These are phyloP conservation scores for Stylophora pistillata DNA, from an alignment of 64 coral and sea anemone genomes.

Conservation along the genomic window DNA sequence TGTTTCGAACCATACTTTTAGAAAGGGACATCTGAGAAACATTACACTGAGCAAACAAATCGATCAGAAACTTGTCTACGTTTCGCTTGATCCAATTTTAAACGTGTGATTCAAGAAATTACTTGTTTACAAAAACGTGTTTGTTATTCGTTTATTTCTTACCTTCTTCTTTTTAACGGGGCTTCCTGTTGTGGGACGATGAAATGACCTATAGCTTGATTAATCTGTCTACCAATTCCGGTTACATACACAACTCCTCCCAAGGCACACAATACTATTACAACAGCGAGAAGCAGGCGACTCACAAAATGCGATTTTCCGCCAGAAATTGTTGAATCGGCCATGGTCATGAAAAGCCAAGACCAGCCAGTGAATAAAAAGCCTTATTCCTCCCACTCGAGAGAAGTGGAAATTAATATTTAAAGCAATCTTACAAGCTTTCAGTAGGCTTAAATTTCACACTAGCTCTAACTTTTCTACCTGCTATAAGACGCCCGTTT, in stretches of 20 bases:
- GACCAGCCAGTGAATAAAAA: too few relatives aligned
- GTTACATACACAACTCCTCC: conserved; percentile 2
- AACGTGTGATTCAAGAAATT: too few relatives aligned
- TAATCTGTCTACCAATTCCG: background rate
- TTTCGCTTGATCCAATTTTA: too few relatives aligned
- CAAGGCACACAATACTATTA: conserved; percentile 5
- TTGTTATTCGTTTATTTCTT: background rate
- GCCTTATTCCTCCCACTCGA: background rate
- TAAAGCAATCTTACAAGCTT: background rate
- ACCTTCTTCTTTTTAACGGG: conserved; percentile 4
- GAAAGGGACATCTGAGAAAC: too few relatives aligned
- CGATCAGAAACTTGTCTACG: too few relatives aligned
- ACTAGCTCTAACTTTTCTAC: background rate
- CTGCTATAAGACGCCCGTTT: background rate
- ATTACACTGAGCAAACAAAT: too few relatives aligned
- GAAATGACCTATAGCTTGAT: background rate
- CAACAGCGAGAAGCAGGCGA: background rate
- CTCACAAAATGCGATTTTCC: background rate
- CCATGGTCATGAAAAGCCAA: background rate
- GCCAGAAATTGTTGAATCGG: background rate
- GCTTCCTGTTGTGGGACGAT: background rate
- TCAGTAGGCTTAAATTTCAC: background rate
- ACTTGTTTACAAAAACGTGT: background rate
- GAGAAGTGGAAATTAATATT: background rate
- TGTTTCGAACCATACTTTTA: too few relatives aligned